Evolutionary conservation across 2,797 vertebrate species (phyloP), one percentile per base, ranked within the genome.

Genomic region (Sebastes trivittatus): DNA sequence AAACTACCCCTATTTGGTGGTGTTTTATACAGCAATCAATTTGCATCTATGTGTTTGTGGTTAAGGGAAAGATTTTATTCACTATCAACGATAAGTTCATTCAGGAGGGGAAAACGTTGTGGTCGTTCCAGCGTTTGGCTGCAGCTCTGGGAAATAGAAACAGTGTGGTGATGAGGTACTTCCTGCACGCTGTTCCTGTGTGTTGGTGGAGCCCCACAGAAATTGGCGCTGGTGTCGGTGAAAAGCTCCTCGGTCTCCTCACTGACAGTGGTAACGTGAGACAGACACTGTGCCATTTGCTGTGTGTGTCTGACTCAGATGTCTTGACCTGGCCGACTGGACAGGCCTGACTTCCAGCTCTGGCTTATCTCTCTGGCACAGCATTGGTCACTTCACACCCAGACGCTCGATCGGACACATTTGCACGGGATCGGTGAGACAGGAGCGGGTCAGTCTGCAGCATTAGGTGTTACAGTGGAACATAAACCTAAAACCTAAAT

Each of bases 341-440:
- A 89, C 92, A 93, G 95, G 93, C 94, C 94, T 95, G 96, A 94
- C 90, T 96, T 94, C 95, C 94, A 92, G 92, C 95, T 95, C 95
- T 94, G 96, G 96, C 95, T 96, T 95, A 89, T 94, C 93, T 96
- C 93, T 85, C 93, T 95, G 94, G 85, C 94, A 95, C 95, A 92
- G 92, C 93, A 96, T 96, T 96, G 96, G 95, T 95, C 95, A 94
- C 92, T 94, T 96, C 95, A 94, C 93, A 94, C 94, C 95, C 93
- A 66, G 88, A 65, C 86, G 86, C 94, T 96, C 95, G 94, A 97
- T 85, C 78, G 18, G 74, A 55, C 72, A 69, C 81, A 86, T 79
- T 91, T 86, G 77, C 69, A 81, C 62, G 42, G 36, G 75, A 75
- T 75, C 81, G 7, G 25, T 55, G 61, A 69, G 38, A 54, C 78